Conservation (phyloP, 1,140 invertebrate species). For the Trichonephila clavata region DNA sequence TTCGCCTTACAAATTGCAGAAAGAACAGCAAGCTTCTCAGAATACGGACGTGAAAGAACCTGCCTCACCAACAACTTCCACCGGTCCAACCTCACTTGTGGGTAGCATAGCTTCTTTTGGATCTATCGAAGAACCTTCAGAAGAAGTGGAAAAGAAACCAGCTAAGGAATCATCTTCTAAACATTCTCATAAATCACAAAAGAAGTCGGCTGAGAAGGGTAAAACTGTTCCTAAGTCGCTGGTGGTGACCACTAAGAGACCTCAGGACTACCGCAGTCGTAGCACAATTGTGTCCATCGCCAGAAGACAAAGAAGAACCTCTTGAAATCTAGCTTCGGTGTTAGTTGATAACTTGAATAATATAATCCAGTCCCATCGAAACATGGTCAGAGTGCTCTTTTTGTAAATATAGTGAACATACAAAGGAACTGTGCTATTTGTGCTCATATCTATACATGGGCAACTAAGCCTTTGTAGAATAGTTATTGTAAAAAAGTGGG, state of each 20-base stretch:
- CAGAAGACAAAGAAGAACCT: conserved; percentile 51
- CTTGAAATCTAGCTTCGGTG: background rate
- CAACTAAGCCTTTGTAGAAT: background rate
- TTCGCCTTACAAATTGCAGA: conserved; percentile 61
- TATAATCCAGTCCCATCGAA: conserved; percentile 6
- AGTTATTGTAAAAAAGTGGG: background rate
- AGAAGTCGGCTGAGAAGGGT: background rate
- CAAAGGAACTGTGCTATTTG: background rate
- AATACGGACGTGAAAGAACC: conserved; percentile 51
- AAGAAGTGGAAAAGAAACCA: background rate
- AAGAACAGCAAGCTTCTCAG: conserved; percentile 13
- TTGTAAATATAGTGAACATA: background rate
- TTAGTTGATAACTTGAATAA: background rate
- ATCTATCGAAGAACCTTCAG: background rate
- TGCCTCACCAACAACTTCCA: background rate
- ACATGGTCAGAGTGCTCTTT: background rate
- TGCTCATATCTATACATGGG: background rate
- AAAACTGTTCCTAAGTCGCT: conserved; percentile 34
- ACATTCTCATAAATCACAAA: background rate
- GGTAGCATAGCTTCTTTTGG: conserved; percentile 68
- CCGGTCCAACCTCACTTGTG: background rate
- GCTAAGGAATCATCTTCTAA: background rate
- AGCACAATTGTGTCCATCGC: conserved; percentile 69
- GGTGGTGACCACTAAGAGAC: conserved; percentile 63
- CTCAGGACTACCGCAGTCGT: conserved; percentile 66